These are phyloP conservation scores for Recurvirostra avosetta DNA, from an alignment of 2,113 vertebrate species.

Conservation along the genomic window DNA sequence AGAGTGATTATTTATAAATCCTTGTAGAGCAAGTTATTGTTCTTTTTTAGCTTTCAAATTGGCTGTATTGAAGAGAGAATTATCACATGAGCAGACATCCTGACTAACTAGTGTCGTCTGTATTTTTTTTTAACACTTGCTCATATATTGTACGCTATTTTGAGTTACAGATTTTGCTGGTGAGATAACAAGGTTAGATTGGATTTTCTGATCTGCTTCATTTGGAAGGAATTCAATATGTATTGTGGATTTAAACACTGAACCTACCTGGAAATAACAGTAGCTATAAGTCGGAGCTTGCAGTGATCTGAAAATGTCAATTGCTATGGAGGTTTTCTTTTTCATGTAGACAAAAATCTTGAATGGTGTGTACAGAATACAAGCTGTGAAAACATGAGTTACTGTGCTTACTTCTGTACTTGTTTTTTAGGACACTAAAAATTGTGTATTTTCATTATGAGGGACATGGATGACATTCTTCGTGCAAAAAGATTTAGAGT, in stretches of 20 bases:
- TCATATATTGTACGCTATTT: not conserved
- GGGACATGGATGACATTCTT: not conserved
- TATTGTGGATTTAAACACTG: not conserved
- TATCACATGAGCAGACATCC: slow-evolving; percentile 80
- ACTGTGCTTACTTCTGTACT: not conserved
- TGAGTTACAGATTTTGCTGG: not conserved
- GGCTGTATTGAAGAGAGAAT: slow-evolving; percentile 72
- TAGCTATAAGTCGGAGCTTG: not conserved
- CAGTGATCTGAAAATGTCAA: not conserved
- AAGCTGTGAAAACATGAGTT: not conserved
- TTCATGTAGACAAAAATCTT: not conserved
- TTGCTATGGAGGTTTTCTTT: not conserved
- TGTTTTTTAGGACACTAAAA: not conserved
- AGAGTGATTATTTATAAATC: slow-evolving; percentile 86
- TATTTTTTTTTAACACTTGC: slow-evolving; percentile 19
- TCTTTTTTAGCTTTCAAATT: slow-evolving; percentile 73
- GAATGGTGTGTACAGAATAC: not conserved
- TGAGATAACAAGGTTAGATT: not conserved
- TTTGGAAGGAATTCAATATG: not conserved
- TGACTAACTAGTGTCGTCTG: slow-evolving; percentile 58
- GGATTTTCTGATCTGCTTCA: not conserved
- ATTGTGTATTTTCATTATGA: not conserved
- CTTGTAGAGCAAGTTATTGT: slow-evolving; percentile 79
- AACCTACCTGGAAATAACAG: not conserved
- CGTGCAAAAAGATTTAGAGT: not conserved